Percentiles rank a stretch among this genome's conserved stretches.
phyloP scores from a whole-genome alignment of 2,797 vertebrate genomes.

The Eidolon dupreanum region DNA sequence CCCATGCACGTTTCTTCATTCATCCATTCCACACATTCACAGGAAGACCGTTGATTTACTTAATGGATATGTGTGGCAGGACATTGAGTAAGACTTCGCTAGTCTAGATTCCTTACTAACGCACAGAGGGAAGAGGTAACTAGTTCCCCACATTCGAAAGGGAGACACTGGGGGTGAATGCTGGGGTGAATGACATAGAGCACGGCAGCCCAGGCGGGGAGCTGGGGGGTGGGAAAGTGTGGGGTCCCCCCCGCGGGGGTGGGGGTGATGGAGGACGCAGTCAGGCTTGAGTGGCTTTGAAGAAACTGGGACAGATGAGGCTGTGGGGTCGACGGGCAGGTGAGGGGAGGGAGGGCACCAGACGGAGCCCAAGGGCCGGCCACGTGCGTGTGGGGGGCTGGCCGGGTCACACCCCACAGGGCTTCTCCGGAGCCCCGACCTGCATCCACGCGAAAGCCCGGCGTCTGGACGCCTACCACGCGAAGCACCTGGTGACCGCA shows the following conservation, averaged over 20 bases:
- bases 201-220: too few species aligned
- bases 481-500: too few species aligned
- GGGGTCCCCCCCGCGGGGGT: too few species aligned
- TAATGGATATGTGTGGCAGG: not conserved
- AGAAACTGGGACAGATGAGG: not conserved
- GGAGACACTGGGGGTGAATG: too few species aligned
- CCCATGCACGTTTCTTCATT: not conserved
- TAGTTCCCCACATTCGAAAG: not conserved
- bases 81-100: not conserved
- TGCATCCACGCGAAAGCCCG: not conserved
- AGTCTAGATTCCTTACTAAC: not conserved
- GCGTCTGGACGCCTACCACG: not conserved
- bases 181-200: not conserved
- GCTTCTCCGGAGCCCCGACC: not conserved
- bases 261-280: too few species aligned
- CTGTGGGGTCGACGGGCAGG: not conserved
- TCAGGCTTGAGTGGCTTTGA: not conserved
- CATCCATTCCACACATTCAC: not conserved
- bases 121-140: not conserved
- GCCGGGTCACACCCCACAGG: rapidly evolving
- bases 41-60: not conserved
- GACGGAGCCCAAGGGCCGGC: rapidly evolving
- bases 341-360: rapidly evolving
- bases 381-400: not conserved
- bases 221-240: too few species aligned